Conservation (phyloP, 2,797 vertebrate genomes). For the Myotis myotis region DNA sequence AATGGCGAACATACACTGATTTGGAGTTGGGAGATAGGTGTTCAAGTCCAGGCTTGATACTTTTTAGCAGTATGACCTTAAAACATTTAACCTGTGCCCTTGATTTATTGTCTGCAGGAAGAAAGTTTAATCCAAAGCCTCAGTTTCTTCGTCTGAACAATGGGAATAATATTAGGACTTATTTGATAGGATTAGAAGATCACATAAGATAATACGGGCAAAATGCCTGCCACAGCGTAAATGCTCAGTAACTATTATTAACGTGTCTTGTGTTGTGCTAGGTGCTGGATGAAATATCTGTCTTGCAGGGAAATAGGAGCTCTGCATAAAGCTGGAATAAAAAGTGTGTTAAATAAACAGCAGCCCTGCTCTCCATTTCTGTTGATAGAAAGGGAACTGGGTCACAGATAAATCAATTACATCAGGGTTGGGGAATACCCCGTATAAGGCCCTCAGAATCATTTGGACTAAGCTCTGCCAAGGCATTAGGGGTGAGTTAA, state of each 20-base stretch:
- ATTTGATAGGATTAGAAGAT: background rate
- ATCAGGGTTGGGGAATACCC: too few species aligned
- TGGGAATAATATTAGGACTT: background rate
- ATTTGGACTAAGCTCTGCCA: too few species aligned
- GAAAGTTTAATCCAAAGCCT: background rate
- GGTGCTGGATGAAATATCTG: background rate
- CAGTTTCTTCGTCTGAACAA: background rate
- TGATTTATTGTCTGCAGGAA: background rate
- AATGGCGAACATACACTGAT: background rate
- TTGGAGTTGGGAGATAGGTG: background rate
- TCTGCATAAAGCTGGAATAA: background rate
- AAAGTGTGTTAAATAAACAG: background rate
- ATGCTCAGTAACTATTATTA: background rate
- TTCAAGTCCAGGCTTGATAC: background rate
- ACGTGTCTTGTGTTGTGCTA: background rate
- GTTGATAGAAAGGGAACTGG: background rate
- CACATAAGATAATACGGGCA: background rate
- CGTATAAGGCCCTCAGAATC: too few species aligned
- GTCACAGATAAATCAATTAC: background rate
- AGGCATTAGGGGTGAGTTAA: too few species aligned
- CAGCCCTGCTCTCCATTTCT: background rate
- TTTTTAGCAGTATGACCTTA: background rate
- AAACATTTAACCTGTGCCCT: background rate
- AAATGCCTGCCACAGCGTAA: background rate
- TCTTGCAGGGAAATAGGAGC: background rate